Evolutionary conservation across 2,113 vertebrate species (phyloP).

Genomic region (Chamaetylas fuelleborni): DNA sequence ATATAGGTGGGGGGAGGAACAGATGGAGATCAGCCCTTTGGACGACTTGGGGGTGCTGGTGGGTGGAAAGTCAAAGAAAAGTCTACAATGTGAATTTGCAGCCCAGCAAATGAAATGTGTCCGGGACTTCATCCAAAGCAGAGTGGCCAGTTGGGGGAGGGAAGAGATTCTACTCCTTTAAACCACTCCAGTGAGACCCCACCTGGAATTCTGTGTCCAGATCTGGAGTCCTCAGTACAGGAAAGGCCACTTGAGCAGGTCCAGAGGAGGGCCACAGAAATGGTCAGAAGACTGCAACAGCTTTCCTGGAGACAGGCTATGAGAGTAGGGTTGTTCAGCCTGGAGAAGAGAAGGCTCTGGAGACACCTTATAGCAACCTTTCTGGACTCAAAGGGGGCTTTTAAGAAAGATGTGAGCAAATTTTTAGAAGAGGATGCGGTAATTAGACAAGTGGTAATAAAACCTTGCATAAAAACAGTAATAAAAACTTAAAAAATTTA

Average conservation of each 20-base stretch:
- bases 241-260: neutral
- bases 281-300: neutral
- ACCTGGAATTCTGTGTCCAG: neutral
- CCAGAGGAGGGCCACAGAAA: neutral
- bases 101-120: accelerated
- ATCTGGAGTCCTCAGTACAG: neutral
- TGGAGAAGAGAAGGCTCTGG: neutral
- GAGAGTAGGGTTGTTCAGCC: neutral
- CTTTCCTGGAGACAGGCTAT: neutral
- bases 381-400: neutral
- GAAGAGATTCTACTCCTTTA: neutral
- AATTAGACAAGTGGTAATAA: neutral
- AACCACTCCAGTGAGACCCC: neutral
- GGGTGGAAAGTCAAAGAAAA: neutral
- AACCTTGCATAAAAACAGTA: neutral
- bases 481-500: neutral
- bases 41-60: neutral
- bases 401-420: neutral
- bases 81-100: accelerated
- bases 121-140: neutral
- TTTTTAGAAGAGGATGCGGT: neutral
- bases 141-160: accelerated
- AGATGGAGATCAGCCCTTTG: neutral
- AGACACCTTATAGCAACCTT: neutral
- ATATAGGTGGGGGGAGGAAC: neutral